Evolutionary conservation across 2,113 vertebrate species (phyloP).

Genomic region (Aldabrachelys gigantea): DNA sequence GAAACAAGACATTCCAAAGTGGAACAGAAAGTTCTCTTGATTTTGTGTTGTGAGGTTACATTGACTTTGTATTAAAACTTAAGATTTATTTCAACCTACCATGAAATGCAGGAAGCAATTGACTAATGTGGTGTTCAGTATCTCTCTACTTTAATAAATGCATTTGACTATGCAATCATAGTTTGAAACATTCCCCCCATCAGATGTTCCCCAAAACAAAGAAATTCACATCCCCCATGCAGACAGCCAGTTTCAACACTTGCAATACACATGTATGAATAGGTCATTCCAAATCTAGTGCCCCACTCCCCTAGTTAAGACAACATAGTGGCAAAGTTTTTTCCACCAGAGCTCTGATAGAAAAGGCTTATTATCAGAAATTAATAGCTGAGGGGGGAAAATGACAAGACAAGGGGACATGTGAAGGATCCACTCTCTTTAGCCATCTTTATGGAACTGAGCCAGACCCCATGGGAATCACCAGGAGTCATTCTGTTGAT

Average conservation of each 20-base stretch:
- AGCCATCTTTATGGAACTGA: slow-evolving; percentile 1
- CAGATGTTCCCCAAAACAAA: background rate
- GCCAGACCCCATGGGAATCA: slow-evolving; percentile 21
- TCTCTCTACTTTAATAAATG: background rate
- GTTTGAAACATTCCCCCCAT: background rate
- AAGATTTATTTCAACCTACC: background rate
- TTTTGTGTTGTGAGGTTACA: background rate
- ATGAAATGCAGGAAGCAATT: background rate
- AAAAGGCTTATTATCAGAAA: background rate
- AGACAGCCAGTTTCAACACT: background rate
- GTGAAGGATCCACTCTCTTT: background rate
- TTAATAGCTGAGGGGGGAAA: background rate
- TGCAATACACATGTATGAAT: background rate
- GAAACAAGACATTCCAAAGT: background rate
- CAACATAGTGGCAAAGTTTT: background rate
- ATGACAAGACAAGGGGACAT: background rate
- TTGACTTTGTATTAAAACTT: background rate
- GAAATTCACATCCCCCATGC: background rate
- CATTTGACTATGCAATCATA: background rate
- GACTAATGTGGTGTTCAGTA: background rate
- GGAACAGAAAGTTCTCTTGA: background rate
- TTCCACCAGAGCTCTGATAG: background rate
- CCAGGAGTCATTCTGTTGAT: background rate
- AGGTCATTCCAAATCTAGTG: background rate
- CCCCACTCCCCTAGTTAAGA: background rate